Conservation (phyloP, 2,888 invertebrate genomes). For the Dasypolia templi region DNA sequence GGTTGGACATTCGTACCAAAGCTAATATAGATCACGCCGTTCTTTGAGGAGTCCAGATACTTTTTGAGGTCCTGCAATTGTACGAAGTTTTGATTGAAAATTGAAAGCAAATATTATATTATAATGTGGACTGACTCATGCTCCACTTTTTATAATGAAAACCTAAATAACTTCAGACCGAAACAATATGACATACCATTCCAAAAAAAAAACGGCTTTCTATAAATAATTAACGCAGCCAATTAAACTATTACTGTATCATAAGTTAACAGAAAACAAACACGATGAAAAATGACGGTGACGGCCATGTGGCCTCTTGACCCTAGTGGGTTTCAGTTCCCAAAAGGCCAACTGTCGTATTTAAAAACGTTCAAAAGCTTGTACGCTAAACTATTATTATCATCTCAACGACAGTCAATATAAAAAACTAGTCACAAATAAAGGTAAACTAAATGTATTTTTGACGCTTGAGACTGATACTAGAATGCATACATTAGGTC, state of each 20-base stretch:
- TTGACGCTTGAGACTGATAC: background rate
- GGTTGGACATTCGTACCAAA: conserved; percentile 82
- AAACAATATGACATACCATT: background rate
- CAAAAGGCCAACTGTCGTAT: background rate
- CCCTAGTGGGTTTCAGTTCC: no score
- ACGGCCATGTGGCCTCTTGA: background rate
- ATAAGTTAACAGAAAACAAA: background rate
- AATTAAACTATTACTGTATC: background rate
- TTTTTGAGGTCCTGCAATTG: conserved; percentile 75
- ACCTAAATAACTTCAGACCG: background rate
- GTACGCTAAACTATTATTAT: background rate
- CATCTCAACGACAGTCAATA: background rate
- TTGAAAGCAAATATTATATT: background rate
- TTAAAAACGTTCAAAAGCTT: background rate
- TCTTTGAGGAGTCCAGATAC: conserved; percentile 78
- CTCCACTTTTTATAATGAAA: background rate
- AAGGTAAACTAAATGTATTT: no score
- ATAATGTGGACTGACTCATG: no score
- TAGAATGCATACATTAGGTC: background rate
- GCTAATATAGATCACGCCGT: conserved; percentile 85
- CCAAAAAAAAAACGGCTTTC: no score
- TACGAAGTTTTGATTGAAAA: background rate
- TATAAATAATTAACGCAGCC: background rate
- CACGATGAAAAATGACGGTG: background rate
- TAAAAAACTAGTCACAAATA: no score